Percentiles rank a stretch among this genome's conserved stretches.
Evolutionary conservation across 2,888 invertebrate species (phyloP).

Genomic region (Heliothis peltigera): DNA sequence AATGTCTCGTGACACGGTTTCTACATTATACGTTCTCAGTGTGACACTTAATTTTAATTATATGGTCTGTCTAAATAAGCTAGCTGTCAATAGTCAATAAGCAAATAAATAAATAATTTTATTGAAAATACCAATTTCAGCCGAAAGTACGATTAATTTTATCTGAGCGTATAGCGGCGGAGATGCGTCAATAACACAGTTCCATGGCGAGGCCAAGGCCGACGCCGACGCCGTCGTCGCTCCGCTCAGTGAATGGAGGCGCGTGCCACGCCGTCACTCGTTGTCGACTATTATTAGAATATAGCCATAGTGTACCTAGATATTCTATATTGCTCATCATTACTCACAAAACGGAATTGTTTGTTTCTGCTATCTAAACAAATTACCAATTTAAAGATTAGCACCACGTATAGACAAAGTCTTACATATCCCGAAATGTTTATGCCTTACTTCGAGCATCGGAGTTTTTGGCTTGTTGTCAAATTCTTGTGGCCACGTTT

Average conservation of each 20-base stretch:
- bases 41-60: neutral
- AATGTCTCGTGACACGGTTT: neutral
- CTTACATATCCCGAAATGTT: constrained; percentile 37
- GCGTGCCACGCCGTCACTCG: constrained; percentile 76
- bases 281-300: constrained; percentile 81
- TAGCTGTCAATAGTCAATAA: neutral
- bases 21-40: neutral
- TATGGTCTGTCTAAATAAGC: no score
- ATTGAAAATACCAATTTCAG: constrained; percentile 8
- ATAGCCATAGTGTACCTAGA: constrained; percentile 68
- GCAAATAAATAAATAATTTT: neutral
- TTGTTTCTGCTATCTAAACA: constrained; percentile 30
- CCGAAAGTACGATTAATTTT: constrained; percentile 33
- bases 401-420: constrained; percentile 19
- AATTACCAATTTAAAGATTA: constrained; percentile 21
- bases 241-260: constrained; percentile 79
- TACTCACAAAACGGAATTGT: constrained; percentile 37
- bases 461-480: constrained; percentile 52
- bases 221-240: constrained; percentile 69
- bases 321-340: constrained; percentile 47
- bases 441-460: constrained; percentile 44
- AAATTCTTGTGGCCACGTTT: constrained; percentile 55
- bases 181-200: constrained; percentile 79
- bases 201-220: constrained; percentile 81
- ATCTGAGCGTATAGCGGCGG: constrained; percentile 55